Percentiles rank a stretch among this genome's conserved stretches.
These are phyloP conservation scores for Pongo abelii DNA, from an alignment of 2,113 vertebrate species.

Conservation along the genomic window DNA sequence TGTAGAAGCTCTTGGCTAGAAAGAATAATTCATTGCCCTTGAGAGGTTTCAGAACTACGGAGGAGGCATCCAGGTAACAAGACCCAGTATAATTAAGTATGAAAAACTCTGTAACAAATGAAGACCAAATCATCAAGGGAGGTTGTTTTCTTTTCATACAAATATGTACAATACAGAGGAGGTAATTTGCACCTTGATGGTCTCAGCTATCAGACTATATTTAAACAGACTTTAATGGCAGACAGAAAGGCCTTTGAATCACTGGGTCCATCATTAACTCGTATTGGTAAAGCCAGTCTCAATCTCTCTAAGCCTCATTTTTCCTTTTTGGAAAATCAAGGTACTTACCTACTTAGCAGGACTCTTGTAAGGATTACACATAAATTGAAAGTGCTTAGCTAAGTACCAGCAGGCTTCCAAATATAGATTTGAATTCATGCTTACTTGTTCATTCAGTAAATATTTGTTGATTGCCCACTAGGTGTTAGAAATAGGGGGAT, in stretches of 20 bases:
- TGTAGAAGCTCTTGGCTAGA: not conserved
- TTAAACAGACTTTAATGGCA: constrained; percentile 27
- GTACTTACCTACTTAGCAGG: not conserved
- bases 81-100: constrained; percentile 4
- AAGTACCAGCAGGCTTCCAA: not conserved
- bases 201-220: constrained; percentile 1
- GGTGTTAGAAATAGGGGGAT: not conserved
- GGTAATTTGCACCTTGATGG: constrained; percentile 36
- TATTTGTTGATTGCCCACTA: not conserved
- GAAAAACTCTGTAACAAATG: not conserved
- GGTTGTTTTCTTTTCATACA: constrained; percentile 47
- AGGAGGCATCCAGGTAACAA: not conserved
- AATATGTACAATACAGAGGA: not conserved
- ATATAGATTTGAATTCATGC: not conserved
- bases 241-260: constrained; percentile 8
- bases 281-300: not conserved
- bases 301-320: not conserved
- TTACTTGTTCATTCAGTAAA: not conserved
- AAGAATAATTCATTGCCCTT: constrained; percentile 33
- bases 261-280: not conserved
- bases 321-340: not conserved
- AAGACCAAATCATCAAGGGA: not conserved
- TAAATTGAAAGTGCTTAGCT: not conserved
- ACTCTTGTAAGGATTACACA: not conserved
- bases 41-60: not conserved